These are phyloP conservation scores for Crotophaga sulcirostris DNA, from an alignment of 2,113 vertebrate genomes.

Conservation along the genomic window DNA sequence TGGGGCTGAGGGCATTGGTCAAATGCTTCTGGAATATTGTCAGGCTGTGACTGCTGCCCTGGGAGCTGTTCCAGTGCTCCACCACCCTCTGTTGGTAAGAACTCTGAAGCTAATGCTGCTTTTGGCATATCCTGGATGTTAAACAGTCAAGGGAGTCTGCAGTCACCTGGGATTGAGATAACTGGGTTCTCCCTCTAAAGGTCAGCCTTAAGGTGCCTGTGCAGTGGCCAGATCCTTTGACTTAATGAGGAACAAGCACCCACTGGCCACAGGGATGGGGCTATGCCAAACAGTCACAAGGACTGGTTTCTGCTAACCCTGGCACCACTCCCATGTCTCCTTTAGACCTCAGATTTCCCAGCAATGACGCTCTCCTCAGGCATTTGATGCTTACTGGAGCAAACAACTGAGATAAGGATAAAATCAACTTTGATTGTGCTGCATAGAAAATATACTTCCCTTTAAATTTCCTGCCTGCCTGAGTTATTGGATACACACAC, in stretches of 20 bases:
- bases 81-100: neutral
- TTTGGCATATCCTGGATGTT: neutral
- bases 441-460: constrained; percentile 53
- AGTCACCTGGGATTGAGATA: neutral
- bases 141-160: neutral
- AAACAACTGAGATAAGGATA: constrained; percentile 28
- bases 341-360: neutral
- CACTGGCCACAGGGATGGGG: rapidly evolving
- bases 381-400: constrained; percentile 17
- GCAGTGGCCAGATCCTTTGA: neutral
- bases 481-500: constrained; percentile 3
- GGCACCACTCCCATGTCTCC: neutral
- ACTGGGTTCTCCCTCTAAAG: neutral
- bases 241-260: neutral
- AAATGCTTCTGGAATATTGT: too few species aligned
- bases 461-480: constrained; percentile 54
- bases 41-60: too few species aligned
- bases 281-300: neutral
- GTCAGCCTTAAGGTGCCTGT: neutral
- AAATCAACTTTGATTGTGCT: constrained; percentile 42
- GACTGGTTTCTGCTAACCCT: neutral
- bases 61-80: too few species aligned
- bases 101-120: neutral
- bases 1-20: too few species aligned
- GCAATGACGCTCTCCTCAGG: neutral